Base-by-base conservation (phyloP, 2,113 vertebrate species). In the Tenebrosternarchus preto region DNA sequence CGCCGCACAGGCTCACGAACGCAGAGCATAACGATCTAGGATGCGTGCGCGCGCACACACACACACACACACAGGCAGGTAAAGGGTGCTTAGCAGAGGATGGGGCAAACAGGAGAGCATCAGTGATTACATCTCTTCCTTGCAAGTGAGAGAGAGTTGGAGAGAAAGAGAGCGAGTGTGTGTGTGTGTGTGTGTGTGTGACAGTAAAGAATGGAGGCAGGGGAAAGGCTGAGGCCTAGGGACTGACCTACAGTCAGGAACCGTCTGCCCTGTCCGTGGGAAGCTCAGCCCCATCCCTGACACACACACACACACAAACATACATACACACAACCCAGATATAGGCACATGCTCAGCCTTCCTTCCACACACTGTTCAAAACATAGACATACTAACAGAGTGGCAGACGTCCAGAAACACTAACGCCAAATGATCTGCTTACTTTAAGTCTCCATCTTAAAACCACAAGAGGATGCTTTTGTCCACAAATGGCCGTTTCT, bases 221-320 rank as follows among this genome's bases (percentile, higher is more conserved):
- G 29, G 72, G 43, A 80, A 46, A 80, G 31, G 61, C 61, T 68
- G 71, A 67, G 69, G 61, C 70, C 79, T 68, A 74, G 71, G 33
- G 64, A 80, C 71, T 75, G 82, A 80, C 78, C 82, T 71, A 33
- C 78, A 84, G 73, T 61, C 73, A 70, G 29, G 57, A 71, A 59
- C 57, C 17, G 68, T 68, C 78, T 84, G 83, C 76, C 71, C 59
- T 61, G 70, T 61, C 83, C 69, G 73, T 19, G 53, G 77, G 78
- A 56, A n/a, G 57, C 78, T 76, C 22, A 72, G 39, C 59, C 68
- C 66, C 31, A 36, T 0, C 33, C 15, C 31, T 20, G 22, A 39
- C n/a, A 56, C 16, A 46, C 66, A 24, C 36, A 53, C 61, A 56
- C 27, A 36, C 64, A 66, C 43, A 39, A 25, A 31, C 43, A 22